Percentiles rank a stretch among this genome's conserved stretches.
Evolutionary conservation across 2,113 vertebrate species (phyloP).

Genomic region (Catagonus wagneri): DNA sequence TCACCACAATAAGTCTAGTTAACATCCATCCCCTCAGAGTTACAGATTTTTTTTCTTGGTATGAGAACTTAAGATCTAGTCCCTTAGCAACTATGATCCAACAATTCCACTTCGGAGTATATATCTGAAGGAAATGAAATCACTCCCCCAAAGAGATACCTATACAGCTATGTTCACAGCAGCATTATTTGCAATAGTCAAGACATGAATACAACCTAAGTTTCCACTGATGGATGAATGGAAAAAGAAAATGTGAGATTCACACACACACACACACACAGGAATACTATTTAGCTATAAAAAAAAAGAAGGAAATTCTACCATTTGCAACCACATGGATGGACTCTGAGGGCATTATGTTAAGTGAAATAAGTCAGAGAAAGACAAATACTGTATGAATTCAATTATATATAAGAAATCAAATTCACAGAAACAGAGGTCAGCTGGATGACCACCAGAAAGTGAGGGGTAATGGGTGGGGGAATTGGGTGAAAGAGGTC

Average conservation of each 20-base stretch:
- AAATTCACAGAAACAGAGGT: neutral
- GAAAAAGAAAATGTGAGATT: neutral
- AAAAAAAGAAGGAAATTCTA: neutral
- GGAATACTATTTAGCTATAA: neutral
- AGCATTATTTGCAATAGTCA: neutral
- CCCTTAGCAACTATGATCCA: neutral
- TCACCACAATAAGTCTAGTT: neutral
- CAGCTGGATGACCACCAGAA: neutral
- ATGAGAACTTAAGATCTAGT: neutral
- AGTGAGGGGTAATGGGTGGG: fast-evolving
- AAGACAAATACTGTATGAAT: neutral
- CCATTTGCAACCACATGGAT: neutral
- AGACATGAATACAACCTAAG: neutral
- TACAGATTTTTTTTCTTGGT: neutral
- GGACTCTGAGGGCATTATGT: neutral
- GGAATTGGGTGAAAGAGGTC: neutral
- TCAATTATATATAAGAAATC: neutral
- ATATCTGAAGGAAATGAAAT: slow-evolving; percentile 14
- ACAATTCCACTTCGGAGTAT: neutral
- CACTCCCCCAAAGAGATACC: neutral
- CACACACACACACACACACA: neutral
- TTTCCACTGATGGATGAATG: neutral
- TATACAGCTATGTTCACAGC: neutral
- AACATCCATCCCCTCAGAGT: neutral
- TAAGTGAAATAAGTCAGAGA: neutral